Evolutionary conservation across 2,888 invertebrate genomes (phyloP), one percentile per base, ranked within the genome.

Genomic region (Pegoplata infirma): DNA sequence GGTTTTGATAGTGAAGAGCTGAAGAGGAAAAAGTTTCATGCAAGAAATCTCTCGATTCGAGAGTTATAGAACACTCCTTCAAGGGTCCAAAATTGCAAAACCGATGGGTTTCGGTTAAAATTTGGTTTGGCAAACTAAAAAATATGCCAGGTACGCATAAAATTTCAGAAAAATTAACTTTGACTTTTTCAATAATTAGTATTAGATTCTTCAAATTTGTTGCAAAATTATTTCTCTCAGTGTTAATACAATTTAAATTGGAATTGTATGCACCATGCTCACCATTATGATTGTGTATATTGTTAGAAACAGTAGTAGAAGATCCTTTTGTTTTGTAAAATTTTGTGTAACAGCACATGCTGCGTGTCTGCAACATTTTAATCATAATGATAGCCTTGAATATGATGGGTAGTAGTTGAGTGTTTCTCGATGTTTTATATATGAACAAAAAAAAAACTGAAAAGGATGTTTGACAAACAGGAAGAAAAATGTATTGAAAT

Each of bases 301-400:
- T 40, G 10, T 40, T 1, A 40, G n/a, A 40, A 40, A 40, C 36
- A 12, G 36, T n/a, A 40, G 36, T n/a, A 40, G 12, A n/a, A 40
- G 36, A n/a, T n/a, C 8, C 36, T 40, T 40, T 40, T 40, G 12
- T 40, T 40, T 5, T 40, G 32, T 40, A 40, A 40, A 32, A 25
- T 25, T 5, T 40, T 40, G 36, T n/a, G 6, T 25, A 6, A 25
- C n/a, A 76, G 49, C 68, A 69, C 75, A 76, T 76, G 68, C 63
- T 76, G 75, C 63, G 75, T 49, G 64, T 49, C 67, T 78, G 78
- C 40, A 61, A 67, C 53, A 61, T 75, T 78, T 79, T 79, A 79
- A 79, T 75, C 79, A 79, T 71, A 69, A 51, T 67, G 32, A 64
- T 77, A 78, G 40, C 36, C 36, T 40, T 40, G 14, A 40, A 40